Conservation (phyloP, 2,797 vertebrate species). For the Hylomyscus alleni region DNA sequence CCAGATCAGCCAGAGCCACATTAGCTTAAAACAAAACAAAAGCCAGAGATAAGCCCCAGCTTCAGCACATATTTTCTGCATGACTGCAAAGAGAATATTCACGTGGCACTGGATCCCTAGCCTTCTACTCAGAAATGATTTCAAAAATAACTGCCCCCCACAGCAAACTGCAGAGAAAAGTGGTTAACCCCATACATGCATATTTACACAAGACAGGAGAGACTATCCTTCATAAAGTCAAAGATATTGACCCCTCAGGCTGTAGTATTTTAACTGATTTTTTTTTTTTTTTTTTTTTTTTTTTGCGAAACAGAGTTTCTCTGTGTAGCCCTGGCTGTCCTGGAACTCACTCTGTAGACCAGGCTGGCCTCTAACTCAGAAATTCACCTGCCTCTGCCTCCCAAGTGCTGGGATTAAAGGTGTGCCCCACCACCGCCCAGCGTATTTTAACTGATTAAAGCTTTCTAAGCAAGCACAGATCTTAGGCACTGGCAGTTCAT, state of each 20-base stretch:
- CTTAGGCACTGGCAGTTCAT: background rate
- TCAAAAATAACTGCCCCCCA: background rate
- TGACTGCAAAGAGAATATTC: background rate
- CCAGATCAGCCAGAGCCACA: background rate
- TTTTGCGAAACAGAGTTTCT: no score
- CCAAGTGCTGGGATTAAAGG: no score
- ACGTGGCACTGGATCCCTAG: background rate
- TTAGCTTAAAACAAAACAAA: background rate
- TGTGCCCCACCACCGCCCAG: no score
- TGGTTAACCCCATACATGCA: fast-evolving
- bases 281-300: no score
- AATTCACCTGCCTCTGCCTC: no score
- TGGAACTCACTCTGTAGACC: no score
- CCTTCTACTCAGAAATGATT: background rate
- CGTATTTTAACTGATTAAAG: background rate
- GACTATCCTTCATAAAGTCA: background rate
- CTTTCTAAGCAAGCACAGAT: background rate
- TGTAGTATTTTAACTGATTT: fast-evolving
- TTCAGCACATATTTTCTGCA: background rate
- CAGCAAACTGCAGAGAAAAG: background rate
- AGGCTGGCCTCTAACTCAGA: no score
- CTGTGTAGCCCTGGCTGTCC: no score
- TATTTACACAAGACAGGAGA: background rate
- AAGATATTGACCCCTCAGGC: background rate
- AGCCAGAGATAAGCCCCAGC: background rate